phyloP scores from a whole-genome alignment of 1,140 invertebrate genomes.

The Cotesia typhae region DNA sequence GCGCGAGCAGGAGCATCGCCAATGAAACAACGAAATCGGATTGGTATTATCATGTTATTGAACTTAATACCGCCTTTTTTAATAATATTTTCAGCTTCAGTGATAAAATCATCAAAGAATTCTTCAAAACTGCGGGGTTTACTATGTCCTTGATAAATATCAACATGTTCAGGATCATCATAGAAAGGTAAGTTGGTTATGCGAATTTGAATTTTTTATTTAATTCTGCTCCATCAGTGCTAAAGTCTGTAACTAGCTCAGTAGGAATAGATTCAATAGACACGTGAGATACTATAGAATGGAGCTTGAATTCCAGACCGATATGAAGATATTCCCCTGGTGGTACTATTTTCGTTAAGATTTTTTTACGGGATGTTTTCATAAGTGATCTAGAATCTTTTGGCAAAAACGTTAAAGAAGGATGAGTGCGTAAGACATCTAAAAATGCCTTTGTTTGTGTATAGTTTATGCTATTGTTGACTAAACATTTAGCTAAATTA shows the following conservation, averaged over 20 bases:
- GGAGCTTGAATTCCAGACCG: neutral
- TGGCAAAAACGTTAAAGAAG: neutral
- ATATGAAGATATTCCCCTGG: constrained; percentile 18
- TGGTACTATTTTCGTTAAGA: neutral
- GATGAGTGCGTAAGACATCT: neutral
- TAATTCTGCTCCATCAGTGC: constrained; percentile 37
- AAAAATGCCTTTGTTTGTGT: neutral
- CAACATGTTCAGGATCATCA: constrained; percentile 39
- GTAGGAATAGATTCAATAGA: constrained; percentile 2
- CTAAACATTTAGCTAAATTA: constrained; percentile 10
- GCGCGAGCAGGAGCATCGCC: constrained; percentile 35
- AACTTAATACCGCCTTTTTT: neutral
- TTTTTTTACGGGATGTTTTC: constrained; percentile 2
- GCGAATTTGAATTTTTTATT: constrained; percentile 38
- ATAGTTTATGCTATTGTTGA: neutral
- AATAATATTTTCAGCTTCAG: constrained; percentile 25
- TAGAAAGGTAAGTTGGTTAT: constrained; percentile 34
- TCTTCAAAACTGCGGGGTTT: constrained; percentile 31
- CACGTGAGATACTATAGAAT: constrained; percentile 14
- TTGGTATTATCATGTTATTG: neutral
- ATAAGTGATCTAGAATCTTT: constrained; percentile 5
- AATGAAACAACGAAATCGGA: constrained; percentile 31
- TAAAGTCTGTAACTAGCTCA: constrained; percentile 34
- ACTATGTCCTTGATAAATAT: constrained; percentile 38
- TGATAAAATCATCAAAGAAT: constrained; percentile 30